These are phyloP conservation scores for Geococcyx californianus DNA, from an alignment of 2,113 vertebrate genomes.

Conservation along the genomic window DNA sequence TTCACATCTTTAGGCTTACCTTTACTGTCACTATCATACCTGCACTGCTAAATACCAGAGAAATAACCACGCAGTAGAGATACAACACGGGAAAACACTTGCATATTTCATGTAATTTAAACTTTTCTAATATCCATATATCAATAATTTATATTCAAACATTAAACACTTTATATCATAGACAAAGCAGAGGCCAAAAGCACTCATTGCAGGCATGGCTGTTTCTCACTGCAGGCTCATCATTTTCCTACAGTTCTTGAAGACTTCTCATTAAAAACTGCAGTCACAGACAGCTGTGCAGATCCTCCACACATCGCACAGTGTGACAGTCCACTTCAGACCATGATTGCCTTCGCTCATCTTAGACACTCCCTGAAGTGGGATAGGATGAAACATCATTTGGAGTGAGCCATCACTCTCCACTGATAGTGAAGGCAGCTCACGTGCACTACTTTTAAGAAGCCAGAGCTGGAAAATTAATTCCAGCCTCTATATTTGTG, in stretches of 20 bases:
- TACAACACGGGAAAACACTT: background rate
- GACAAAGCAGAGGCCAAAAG: background rate
- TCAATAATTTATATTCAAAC: background rate
- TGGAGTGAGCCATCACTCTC: background rate
- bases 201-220: background rate
- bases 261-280: background rate
- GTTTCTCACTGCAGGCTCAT: background rate
- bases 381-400: background rate
- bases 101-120: background rate
- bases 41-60: background rate
- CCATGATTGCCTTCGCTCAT: background rate
- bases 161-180: background rate
- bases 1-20: background rate
- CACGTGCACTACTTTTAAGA: background rate
- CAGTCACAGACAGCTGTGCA: no score
- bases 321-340: background rate
- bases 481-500: background rate
- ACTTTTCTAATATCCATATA: background rate
- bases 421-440: background rate
- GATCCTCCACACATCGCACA: background rate
- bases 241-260: background rate
- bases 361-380: background rate
- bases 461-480: background rate
- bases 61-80: background rate
- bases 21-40: background rate